These are phyloP conservation scores for Xerus rutilus DNA, from an alignment of 2,797 vertebrate genomes.

Conservation along the genomic window DNA sequence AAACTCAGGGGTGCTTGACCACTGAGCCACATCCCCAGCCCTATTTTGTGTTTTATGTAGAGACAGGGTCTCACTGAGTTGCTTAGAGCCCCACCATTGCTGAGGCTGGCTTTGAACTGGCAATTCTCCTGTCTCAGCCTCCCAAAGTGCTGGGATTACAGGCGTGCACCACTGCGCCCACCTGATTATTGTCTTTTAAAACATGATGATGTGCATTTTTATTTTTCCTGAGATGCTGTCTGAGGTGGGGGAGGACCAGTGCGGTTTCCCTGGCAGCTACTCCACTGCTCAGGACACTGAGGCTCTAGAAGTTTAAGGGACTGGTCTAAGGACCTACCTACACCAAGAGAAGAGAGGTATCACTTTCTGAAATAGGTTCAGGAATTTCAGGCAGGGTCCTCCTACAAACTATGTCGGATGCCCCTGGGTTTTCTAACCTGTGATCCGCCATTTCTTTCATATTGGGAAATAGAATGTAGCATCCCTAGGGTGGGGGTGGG, in stretches of 20 bases:
- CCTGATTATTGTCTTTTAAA: neutral
- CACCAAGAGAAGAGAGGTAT: neutral
- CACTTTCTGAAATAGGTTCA: neutral
- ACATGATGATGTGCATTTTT: neutral
- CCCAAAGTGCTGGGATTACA: too few species aligned
- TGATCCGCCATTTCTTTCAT: neutral
- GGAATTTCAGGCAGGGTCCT: neutral
- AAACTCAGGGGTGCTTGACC: too few species aligned
- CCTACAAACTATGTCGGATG: neutral
- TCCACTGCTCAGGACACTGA: neutral
- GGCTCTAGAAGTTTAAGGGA: neutral
- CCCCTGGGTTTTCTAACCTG: neutral
- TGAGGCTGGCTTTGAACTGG: too few species aligned
- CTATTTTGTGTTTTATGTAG: neutral
- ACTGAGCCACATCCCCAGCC: too few species aligned
- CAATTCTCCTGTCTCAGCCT: too few species aligned
- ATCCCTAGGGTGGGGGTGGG: accelerated
- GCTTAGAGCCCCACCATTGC: too few species aligned
- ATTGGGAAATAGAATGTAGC: neutral
- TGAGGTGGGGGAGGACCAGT: neutral
- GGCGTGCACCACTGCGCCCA: too few species aligned
- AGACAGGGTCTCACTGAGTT: too few species aligned
- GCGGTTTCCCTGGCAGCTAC: neutral
- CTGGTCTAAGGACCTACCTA: neutral
- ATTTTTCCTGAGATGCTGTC: neutral